These are phyloP conservation scores for Gallinago paraguaiae DNA, from an alignment of 2,113 vertebrate species.

Conservation along the genomic window DNA sequence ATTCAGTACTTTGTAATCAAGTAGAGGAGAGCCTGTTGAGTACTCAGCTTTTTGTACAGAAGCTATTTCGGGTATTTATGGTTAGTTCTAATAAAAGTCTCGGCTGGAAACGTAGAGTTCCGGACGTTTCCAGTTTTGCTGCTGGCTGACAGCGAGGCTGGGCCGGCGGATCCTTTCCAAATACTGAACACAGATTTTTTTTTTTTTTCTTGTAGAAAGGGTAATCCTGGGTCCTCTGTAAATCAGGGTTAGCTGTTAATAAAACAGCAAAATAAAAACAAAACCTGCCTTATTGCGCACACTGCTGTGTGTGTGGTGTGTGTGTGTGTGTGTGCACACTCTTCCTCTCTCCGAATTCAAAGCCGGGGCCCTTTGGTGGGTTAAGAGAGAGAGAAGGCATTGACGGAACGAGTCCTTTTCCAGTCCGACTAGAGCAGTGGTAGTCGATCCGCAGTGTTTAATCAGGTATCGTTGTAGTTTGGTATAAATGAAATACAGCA, in stretches of 20 bases:
- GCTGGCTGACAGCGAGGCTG: constrained; percentile 56
- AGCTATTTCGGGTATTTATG: constrained; percentile 65
- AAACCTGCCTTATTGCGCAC: constrained; percentile 36
- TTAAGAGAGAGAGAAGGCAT: neutral
- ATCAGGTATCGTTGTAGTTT: neutral
- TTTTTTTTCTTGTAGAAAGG: constrained; percentile 22
- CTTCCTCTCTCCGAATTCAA: neutral
- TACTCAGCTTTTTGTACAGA: constrained; percentile 24
- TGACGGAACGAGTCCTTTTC: neutral
- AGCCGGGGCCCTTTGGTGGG: neutral
- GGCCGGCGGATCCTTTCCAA: constrained; percentile 40
- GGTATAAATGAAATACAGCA: constrained; percentile 27
- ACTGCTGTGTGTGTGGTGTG: no score
- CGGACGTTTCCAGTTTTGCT: constrained; percentile 47
- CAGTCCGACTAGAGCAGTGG: constrained; percentile 3
- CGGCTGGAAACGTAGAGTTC: constrained; percentile 34
- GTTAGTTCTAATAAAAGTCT: constrained; percentile 55
- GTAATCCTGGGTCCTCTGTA: constrained; percentile 51
- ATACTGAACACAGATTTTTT: neutral
- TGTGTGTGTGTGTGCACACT: neutral
- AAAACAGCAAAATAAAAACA: neutral
- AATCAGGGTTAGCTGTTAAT: constrained; percentile 57
- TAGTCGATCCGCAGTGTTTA: neutral
- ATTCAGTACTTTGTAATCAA: constrained; percentile 83
- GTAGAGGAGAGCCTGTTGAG: constrained; percentile 34